These are phyloP conservation scores for Metacarcinus magister DNA, from an alignment of 2,888 invertebrate genomes.

Conservation along the genomic window DNA sequence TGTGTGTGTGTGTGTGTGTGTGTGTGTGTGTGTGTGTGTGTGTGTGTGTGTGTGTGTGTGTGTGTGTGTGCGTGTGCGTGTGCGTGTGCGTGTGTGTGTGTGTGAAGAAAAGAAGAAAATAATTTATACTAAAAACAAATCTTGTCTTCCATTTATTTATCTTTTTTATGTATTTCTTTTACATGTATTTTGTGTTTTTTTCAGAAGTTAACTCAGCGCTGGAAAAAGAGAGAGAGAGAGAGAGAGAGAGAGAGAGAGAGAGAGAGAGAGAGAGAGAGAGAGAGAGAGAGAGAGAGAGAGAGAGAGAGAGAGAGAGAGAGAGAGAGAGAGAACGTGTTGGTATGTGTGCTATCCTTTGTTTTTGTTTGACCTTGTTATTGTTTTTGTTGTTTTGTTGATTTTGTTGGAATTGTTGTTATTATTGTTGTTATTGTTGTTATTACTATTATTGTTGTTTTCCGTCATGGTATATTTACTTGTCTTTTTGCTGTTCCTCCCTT, in stretches of 20 bases:
- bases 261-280: not conserved
- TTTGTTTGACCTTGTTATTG: not conserved
- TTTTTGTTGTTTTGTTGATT: not conserved
- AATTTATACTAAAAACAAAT: not conserved
- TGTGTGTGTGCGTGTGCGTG: constrained; percentile 5
- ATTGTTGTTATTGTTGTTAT: not conserved
- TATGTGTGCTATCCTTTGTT: not conserved
- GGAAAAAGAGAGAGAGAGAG: not conserved
- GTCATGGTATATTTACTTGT: not conserved
- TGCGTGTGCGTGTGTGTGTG: not conserved
- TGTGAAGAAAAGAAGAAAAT: not conserved
- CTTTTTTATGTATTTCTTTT: not conserved
- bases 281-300: not conserved
- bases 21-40: constrained; percentile 20
- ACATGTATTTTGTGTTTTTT: not conserved
- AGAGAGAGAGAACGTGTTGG: not conserved
- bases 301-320: not conserved
- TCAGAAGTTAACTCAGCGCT: not conserved
- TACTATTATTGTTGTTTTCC: too few species aligned
- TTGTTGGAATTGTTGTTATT: not conserved
- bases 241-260: not conserved
- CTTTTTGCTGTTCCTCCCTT: not conserved
- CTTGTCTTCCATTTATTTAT: not conserved
- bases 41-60: constrained; percentile 26
- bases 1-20: not conserved